phyloP scores from a whole-genome alignment of 2,113 vertebrate species.

The Otus sunia region DNA sequence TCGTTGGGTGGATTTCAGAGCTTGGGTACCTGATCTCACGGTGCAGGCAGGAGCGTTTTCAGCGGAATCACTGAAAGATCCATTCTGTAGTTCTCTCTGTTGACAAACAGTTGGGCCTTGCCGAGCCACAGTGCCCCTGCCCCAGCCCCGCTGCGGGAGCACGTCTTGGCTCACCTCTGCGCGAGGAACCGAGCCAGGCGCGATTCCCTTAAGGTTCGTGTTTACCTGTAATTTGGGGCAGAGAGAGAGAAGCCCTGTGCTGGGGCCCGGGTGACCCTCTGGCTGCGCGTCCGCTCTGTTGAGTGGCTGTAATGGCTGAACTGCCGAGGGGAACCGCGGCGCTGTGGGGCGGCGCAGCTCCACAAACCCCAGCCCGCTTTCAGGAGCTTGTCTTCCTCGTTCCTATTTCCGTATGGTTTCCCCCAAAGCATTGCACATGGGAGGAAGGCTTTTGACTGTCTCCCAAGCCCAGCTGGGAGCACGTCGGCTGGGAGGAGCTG shows the following conservation, averaged over 20 bases:
- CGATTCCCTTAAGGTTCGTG: too few species aligned
- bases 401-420: background rate
- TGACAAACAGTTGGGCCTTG: background rate
- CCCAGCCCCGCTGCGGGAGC: background rate
- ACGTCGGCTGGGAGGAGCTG: rapidly evolving
- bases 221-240: background rate
- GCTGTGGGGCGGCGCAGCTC: background rate
- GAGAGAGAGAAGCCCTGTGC: background rate
- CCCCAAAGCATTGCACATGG: rapidly evolving
- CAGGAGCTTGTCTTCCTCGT: background rate
- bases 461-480: background rate
- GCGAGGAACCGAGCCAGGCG: too few species aligned
- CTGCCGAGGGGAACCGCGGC: too few species aligned
- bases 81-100: rapidly evolving
- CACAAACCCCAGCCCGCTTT: background rate
- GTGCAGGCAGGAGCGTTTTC: background rate
- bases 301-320: too few species aligned
- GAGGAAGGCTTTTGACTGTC: background rate
- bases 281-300: background rate
- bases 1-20: too few species aligned
- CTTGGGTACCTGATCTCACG: background rate
- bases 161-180: too few species aligned
- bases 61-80: background rate
- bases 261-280: background rate
- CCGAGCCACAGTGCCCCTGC: too few species aligned